Base-by-base conservation (phyloP, 1,140 invertebrate genomes). In the Halesus radiatus region DNA sequence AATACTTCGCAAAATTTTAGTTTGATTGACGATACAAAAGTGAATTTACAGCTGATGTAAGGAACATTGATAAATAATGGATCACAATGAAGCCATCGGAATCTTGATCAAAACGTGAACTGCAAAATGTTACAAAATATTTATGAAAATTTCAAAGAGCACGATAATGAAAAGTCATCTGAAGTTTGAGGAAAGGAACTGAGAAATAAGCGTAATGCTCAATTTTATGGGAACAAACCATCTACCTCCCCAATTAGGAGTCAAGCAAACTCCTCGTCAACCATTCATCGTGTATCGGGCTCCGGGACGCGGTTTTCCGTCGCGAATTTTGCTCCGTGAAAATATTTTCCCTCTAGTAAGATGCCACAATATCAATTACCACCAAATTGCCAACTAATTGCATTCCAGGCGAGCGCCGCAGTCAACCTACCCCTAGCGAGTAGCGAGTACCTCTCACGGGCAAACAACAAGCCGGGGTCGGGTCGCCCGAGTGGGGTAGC, bases 371-470 rank as follows among this genome's bases (percentile, higher is more conserved):
- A 78, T 77, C 80, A 77, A 83, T 83, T 83, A 78, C 79, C 75
- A 60, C 58, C 20, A 76, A 79, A 83, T 83, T 81, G 79, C 72
- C 64, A 79, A 45, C 73, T 83, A 83, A 83, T 83, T 83, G 76
- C 76, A 74, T 79, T 83, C 68, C 52, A 6, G 23, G 50, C 7
- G 53, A 75, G 72, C 73, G 23, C 64, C 64, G 64, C 64, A 68
- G 64, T 6, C 37, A 50, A 68, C 29, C 10, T 37, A 68, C 64
- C 37, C 10, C 3, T 13, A 13, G 32, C 32, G 32, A 32, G 32
- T 32, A 45, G 37, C 37, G 37, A 13, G 10, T 45, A 10, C 7
- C 37, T 45, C 37, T 3, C 37, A 45, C 8, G 7, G 10, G 8
- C 37, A 45, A 45, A 8, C 37, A 45, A 45, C 37, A 45, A 45